phyloP scores from a whole-genome alignment of 2,113 vertebrate genomes.

The Lepidothrix coronata region DNA sequence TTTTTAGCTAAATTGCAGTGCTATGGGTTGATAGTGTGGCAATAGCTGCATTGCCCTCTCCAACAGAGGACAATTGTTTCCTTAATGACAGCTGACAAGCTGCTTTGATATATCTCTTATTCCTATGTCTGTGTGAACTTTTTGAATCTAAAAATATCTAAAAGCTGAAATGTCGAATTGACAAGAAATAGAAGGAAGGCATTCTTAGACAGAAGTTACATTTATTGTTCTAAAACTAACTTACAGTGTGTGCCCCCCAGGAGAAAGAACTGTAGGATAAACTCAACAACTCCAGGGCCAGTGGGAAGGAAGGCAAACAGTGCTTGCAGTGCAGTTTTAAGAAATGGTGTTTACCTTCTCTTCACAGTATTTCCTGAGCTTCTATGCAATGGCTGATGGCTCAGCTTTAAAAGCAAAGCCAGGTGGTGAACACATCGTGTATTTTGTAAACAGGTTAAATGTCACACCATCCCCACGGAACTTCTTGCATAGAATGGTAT shows the following conservation, averaged over 20 bases:
- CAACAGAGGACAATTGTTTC: neutral
- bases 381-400: neutral
- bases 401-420: neutral
- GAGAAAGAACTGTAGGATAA: conserved; percentile 14
- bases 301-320: neutral
- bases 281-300: neutral
- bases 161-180: neutral
- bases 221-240: neutral
- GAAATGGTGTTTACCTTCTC: neutral
- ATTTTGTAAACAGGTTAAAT: neutral
- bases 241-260: neutral
- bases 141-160: conserved; percentile 4
- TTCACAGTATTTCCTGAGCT: neutral
- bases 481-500: neutral
- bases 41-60: neutral
- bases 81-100: neutral
- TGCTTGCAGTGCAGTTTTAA: neutral
- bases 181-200: neutral
- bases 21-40: neutral
- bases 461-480: neutral
- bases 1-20: neutral
- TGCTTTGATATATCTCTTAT: neutral
- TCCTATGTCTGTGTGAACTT: neutral
- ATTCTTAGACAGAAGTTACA: neutral
- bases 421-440: neutral